Base-by-base conservation (phyloP, 2,113 vertebrate genomes). In the Cebidichthys violaceus region DNA sequence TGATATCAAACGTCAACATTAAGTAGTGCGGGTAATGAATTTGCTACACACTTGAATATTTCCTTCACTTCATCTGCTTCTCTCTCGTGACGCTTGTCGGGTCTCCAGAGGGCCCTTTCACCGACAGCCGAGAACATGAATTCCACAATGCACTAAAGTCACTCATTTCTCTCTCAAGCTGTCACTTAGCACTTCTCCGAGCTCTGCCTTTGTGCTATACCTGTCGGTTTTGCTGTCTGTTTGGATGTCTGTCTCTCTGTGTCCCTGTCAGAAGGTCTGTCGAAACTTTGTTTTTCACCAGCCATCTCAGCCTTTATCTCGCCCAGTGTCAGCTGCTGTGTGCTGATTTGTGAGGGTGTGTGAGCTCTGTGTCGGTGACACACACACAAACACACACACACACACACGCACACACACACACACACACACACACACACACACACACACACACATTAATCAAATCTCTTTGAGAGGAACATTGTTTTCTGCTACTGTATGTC, bases 131-230 rank as follows among this genome's bases (percentile, higher is more conserved):
- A 85, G 68, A 82, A 82, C 79, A 83, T 37, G 77, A 88, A 89
- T 79, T 81, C 66, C 84, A 88, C 85, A 68, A 83, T 75, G 54
- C 81, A 86, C 82, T 80, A 71, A 89, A 87, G 85, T 89, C 84
- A 83, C 71, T 91, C 89, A 84, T 86, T 88, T 88, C 70, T 87
- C 61, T 86, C 83, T 66, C 73, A 57, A 75, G 79, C 88, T 90
- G 90, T 90, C 91, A 87, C 86, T 83, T 86, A 86, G 81, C 67
- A 67, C 79, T 59, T 82, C 76, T 66, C 81, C 9, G 37, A 80
- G 76, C 80, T 81, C 77, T 68, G 83, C 35, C 67, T 86, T 80
- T 85, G 86, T 82, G 80, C 60, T 76, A 8, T 59, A 84, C 86
- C 78, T 91, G 92, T 85, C 77, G 31, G 54, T 77, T 83, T 81